Conservation (phyloP, 2,888 invertebrate species). For the Oligia strigilis region DNA sequence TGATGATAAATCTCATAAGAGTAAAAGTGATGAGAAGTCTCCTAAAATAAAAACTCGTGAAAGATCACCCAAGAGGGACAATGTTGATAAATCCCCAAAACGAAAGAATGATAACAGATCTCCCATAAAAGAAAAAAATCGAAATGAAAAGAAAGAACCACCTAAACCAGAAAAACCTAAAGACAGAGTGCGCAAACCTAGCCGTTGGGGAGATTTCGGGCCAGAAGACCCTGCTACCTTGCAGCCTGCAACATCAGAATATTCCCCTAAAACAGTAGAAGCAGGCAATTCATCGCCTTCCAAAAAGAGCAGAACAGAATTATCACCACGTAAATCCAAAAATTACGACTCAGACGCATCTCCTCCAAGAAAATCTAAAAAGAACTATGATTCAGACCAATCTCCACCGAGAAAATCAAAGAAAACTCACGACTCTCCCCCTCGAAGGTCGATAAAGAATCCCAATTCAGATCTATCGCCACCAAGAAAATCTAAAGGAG, state of each 20-base stretch:
- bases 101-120: conserved; percentile 47
- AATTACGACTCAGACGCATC: conserved; percentile 55
- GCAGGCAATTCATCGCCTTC: conserved; percentile 71
- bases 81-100: conserved; percentile 30
- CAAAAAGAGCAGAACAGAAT: conserved; percentile 62
- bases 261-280: conserved; percentile 41
- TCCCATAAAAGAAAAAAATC: conserved; percentile 40
- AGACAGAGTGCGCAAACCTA: conserved; percentile 70
- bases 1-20: conserved; percentile 45
- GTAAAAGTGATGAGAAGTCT: conserved; percentile 43
- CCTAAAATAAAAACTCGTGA: conserved; percentile 64
- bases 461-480: conserved; percentile 67
- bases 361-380: conserved; percentile 58
- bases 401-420: conserved; percentile 69
- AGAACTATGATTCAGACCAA: conserved; percentile 65
- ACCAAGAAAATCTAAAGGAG: conserved; percentile 58
- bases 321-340: conserved; percentile 58
- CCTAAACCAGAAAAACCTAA: conserved; percentile 65
- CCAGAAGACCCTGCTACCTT: conserved; percentile 49
- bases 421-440: conserved; percentile 53
- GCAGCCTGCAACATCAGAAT: conserved; percentile 54
- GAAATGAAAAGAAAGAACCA: conserved; percentile 66
- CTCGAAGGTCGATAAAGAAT: conserved; percentile 54
- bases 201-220: conserved; percentile 74
- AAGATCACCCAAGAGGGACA: conserved; percentile 44